Conservation (phyloP, 2,113 vertebrate species). For the Oostethus manadensis region DNA sequence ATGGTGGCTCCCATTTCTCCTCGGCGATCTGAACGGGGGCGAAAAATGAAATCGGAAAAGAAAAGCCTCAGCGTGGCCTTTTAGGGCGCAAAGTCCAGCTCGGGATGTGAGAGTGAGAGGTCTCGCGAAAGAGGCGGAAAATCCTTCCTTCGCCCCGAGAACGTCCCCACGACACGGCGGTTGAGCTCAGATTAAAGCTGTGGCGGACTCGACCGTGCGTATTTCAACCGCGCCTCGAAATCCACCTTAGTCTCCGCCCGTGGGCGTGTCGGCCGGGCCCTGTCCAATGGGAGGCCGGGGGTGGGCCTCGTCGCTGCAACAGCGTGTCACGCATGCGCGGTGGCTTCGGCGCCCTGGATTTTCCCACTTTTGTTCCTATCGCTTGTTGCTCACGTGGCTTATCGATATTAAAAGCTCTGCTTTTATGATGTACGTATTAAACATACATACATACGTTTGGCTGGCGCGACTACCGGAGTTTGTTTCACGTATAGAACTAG, state of each 20-base stretch:
- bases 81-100: conserved; percentile 59
- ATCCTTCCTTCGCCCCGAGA: conserved; percentile 40
- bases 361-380: background rate
- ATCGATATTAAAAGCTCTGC: too few relatives aligned
- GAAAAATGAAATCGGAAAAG: conserved; percentile 48
- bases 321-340: conserved; percentile 14
- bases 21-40: conserved; percentile 38
- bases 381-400: background rate
- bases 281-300: conserved; percentile 50
- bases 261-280: conserved; percentile 43
- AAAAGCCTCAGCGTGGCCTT: conserved; percentile 38
- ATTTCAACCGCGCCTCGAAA: conserved; percentile 70
- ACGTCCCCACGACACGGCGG: conserved; percentile 32
- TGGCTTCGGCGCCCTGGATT: conserved; percentile 2
- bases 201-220: conserved; percentile 52
- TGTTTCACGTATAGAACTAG: too few relatives aligned
- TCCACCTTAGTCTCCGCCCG: conserved; percentile 61
- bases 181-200: conserved; percentile 62
- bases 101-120: conserved; percentile 13
- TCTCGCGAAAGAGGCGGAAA: conserved; percentile 34
- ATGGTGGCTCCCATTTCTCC: conserved; percentile 80
- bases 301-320: conserved; percentile 30
- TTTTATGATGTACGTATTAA: too few relatives aligned
- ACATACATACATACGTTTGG: too few relatives aligned
- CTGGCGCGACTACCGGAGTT: too few relatives aligned